phyloP scores from a whole-genome alignment of 2,113 vertebrate species.

The Scortum barcoo region DNA sequence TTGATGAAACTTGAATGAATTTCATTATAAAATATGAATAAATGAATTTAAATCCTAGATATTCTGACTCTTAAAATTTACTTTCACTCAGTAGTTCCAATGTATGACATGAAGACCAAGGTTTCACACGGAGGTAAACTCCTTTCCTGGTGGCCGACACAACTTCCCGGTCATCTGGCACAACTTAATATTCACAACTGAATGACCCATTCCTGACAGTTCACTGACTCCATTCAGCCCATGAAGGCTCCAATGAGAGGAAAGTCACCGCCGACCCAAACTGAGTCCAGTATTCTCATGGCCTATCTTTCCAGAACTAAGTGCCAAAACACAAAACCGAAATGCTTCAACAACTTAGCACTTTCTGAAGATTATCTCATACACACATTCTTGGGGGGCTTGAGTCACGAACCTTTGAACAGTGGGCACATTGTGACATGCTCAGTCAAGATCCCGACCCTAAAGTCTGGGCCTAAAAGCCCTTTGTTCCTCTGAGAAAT shows the following conservation, averaged over 20 bases:
- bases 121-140: conserved; percentile 9
- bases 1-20: not conserved
- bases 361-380: conserved; percentile 71
- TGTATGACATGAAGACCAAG: not conserved
- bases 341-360: conserved; percentile 63
- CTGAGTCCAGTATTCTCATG: conserved; percentile 48
- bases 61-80: not conserved
- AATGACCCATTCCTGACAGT: conserved; percentile 81
- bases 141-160: conserved; percentile 32
- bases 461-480: conserved; percentile 60
- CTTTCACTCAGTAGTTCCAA: not conserved
- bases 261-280: conserved; percentile 63
- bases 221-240: conserved; percentile 79
- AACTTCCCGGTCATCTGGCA: conserved; percentile 63
- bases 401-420: conserved; percentile 63
- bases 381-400: conserved; percentile 74
- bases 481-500: conserved; percentile 77
- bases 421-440: conserved; percentile 77
- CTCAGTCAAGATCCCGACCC: conserved; percentile 46
- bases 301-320: conserved; percentile 24
- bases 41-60: not conserved
- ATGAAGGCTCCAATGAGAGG: conserved; percentile 62
- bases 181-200: conserved; percentile 78
- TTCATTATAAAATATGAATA: not conserved
- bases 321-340: conserved; percentile 57